A percentile compares a stretch with the other conserved stretches of the same genome.
phyloP scores from a whole-genome alignment of 2,888 invertebrate genomes.

The Myathropa florea region DNA sequence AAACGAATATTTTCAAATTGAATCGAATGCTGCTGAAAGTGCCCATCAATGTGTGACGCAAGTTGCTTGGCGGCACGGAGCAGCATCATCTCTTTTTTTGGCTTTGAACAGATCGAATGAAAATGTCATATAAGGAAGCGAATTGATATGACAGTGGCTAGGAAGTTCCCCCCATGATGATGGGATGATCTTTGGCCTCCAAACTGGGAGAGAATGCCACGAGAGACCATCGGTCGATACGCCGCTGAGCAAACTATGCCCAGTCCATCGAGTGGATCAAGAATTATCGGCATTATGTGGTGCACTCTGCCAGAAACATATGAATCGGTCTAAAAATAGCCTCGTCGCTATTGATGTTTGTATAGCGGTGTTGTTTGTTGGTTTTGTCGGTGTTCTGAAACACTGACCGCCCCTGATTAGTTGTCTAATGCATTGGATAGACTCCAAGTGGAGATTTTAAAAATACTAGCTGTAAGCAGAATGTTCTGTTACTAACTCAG shows the following conservation, averaged over 20 bases:
- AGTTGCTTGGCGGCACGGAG: slow-evolving; percentile 1
- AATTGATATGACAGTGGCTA: background rate
- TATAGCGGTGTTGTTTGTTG: background rate
- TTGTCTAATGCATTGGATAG: slow-evolving; percentile 79
- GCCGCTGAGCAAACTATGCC: slow-evolving; percentile 17
- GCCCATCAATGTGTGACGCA: slow-evolving; percentile 24
- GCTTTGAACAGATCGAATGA: background rate
- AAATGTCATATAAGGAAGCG: slow-evolving; percentile 30
- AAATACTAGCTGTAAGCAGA: slow-evolving; percentile 76
- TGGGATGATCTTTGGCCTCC: background rate
- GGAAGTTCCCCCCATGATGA: background rate
- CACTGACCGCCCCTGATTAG: slow-evolving; percentile 64
- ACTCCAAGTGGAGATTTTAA: slow-evolving; percentile 79
- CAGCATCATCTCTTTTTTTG: background rate
- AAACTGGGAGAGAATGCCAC: background rate
- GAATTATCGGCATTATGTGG: slow-evolving; percentile 57
- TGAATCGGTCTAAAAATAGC: slow-evolving; percentile 59
- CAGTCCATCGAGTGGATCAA: slow-evolving; percentile 27
- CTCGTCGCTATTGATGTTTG: slow-evolving; percentile 42
- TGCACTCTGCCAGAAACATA: slow-evolving; percentile 44
- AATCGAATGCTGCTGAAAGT: background rate
- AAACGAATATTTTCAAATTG: background rate
- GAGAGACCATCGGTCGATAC: background rate
- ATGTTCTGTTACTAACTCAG: slow-evolving; percentile 58
- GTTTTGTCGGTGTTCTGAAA: slow-evolving; percentile 26